phyloP scores from a whole-genome alignment of 2,888 invertebrate genomes.

The Andrena bicolor region DNA sequence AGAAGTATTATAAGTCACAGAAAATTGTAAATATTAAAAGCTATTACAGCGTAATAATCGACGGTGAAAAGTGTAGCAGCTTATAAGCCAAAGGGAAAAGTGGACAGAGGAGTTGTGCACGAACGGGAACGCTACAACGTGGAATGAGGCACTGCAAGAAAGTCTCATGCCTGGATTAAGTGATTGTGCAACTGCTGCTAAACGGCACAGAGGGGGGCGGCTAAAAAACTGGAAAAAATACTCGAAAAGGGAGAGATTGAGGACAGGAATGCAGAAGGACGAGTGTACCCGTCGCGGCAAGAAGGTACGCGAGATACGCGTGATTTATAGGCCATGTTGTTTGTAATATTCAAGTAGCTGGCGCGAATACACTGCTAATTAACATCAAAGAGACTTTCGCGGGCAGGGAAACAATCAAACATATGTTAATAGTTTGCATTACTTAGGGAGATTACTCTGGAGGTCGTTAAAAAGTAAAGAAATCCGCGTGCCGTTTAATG shows the following conservation, averaged over 20 bases:
- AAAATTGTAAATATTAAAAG: background rate
- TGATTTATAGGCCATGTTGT: constrained; percentile 44
- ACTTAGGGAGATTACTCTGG: background rate
- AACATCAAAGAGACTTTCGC: constrained; percentile 10
- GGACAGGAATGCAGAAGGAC: constrained; percentile 49
- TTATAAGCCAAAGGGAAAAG: background rate
- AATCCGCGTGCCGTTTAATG: constrained; percentile 18
- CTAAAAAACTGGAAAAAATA: background rate
- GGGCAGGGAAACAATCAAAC: constrained; percentile 31
- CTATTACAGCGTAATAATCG: background rate
- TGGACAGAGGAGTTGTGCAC: background rate
- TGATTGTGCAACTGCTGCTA: constrained; percentile 42
- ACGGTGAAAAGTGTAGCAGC: background rate
- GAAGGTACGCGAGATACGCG: constrained; percentile 27
- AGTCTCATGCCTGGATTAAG: constrained; percentile 30
- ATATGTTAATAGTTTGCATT: constrained; percentile 42
- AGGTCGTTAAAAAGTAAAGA: constrained; percentile 11
- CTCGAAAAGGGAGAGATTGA: constrained; percentile 13
- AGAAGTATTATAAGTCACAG: background rate
- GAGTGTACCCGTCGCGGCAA: constrained; percentile 26
- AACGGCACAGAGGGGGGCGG: constrained; percentile 6
- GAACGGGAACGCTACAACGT: constrained; percentile 4
- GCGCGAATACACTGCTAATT: constrained; percentile 32
- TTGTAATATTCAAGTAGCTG: constrained; percentile 38
- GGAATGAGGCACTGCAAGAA: constrained; percentile 11